Evolutionary conservation across 2,797 vertebrate genomes (phyloP), one percentile per base, ranked within the genome.

Genomic region (Ateles fusciceps): DNA sequence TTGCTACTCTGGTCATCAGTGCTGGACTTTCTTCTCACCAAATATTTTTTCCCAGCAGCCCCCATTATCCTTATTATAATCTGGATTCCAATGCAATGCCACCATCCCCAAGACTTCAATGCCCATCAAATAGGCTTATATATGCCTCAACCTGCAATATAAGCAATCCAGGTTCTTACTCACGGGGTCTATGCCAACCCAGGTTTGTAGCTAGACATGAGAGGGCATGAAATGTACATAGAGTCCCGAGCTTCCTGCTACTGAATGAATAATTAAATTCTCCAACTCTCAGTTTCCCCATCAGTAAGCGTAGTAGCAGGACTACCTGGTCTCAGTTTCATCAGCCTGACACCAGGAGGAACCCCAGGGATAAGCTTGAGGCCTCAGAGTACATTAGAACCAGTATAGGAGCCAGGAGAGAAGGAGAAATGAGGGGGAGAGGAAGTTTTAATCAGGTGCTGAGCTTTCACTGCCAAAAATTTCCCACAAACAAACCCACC

Each of bases 371-470:
- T 22, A 93, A 39, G 15, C 28, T 57, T 14, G 36, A 80, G 42
- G 85, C 36, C 79, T 74, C 50, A 88, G 80, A 81, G 85, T 64
- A 57, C 28, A 74, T 14, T 15, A 85, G 30, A 95, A 94, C 17
- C 28, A 68, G 68, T 24, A 48, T 12, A 95, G 81, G 42, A 89
- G 11, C 19, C 11, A 9, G 44, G 80, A 57, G n/a, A 87, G 71
- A 52, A 83, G 36, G 48, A 68, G 88, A 17, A 79, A 15, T n/a
- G 85, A 81, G 76, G 68, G 61, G 64, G 94, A 95, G 74, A 96
- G 96, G 96, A 97, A 95, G 93, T 94, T 95, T 97, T 97, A 85
- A 92, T 96, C 97, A 97, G 97, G 95, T 97, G 72, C 97, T 97
- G 39, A 94, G 95, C 33, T 91, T 94, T 88, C 93, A 91, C 85